Percentiles rank a stretch among this genome's conserved stretches.
Conservation (phyloP, 1,140 invertebrate species). For the Aphelenchoides avenae region DNA sequence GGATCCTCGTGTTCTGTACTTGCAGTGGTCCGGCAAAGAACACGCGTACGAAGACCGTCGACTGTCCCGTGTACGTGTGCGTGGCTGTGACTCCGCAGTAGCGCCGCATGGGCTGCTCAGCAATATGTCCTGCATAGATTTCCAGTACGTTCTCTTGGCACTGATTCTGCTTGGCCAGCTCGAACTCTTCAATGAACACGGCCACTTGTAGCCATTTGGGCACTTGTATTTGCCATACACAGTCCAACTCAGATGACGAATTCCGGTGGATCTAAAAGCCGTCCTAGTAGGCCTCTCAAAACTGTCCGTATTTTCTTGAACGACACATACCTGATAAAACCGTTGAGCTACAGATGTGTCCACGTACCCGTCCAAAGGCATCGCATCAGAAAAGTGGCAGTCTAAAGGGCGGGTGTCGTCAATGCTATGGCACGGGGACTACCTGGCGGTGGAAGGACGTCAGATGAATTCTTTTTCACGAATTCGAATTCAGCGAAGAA, state of each 20-base stretch:
- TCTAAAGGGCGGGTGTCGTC: too few relatives aligned
- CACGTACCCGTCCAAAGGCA: conserved; percentile 22
- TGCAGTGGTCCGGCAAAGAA: conserved; percentile 10
- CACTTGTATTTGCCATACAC: conserved; percentile 8
- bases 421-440: too few relatives aligned
- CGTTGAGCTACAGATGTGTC: conserved; percentile 7
- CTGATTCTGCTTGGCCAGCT: conserved; percentile 27
- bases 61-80: conserved; percentile 21
- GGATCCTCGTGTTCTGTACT: conserved; percentile 12
- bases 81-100: conserved; percentile 30
- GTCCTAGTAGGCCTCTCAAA: neutral
- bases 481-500: conserved; percentile 36
- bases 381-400: conserved; percentile 18
- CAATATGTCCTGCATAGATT: conserved; percentile 23
- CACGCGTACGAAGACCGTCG: conserved; percentile 22
- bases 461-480: conserved; percentile 12
- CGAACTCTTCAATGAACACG: conserved; percentile 27
- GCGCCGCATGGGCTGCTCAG: conserved; percentile 20
- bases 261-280: too few relatives aligned
- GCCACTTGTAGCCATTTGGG: conserved; percentile 22
- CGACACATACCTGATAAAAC: conserved; percentile 25
- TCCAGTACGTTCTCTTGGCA: conserved; percentile 24
- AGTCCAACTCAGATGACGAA: too few relatives aligned
- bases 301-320: conserved; percentile 9
- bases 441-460: conserved; percentile 17